Base-by-base conservation (phyloP, 2,113 vertebrate species). In the Clinocottus analis region DNA sequence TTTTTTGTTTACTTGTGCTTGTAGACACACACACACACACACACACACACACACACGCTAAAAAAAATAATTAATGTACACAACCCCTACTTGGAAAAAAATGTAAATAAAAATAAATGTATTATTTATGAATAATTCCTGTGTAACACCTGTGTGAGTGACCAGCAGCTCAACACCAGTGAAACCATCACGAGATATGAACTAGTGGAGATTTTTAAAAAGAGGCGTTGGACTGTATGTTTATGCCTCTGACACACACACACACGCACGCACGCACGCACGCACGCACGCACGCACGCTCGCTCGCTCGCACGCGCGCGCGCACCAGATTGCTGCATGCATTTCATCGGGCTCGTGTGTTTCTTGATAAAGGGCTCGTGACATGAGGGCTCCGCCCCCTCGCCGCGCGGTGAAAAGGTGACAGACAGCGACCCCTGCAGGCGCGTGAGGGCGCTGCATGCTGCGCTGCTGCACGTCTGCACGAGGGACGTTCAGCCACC, bases 71-170 rank as follows among this genome's bases (percentile, higher is more conserved):
- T n/a, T n/a, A n/a, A n/a, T n/a, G n/a, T n/a, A n/a, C n/a, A 53
- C 51, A 53, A 53, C 11, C 51, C 51, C n/a, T 53, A 4, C 10
- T 23, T 23, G 51, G 23, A 53, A 23, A 53, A 3, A 23, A 1
- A n/a, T 3, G 12, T 58, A 29, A 27, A 58, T 23, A 16, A 16
- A 58, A 29, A n/a, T 8, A 31, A 49, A 47, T 75, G 5, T 5
- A 53, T 53, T 21, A 0, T 2, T 11, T 43, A 31, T 35, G 27
- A 2, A 25, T 75, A 2, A 25, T 75, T 61, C 31, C 3, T 41
- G 12, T 67, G 0, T 49, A 65, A 78, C 90, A 90, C 84, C 82
- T 84, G 88, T 90, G 88, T 70, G 88, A 53, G 23, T 53, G 84
- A 85, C 67, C 71, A 56, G 29, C 70, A 77, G 51, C 72, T 25